Base-by-base conservation (phyloP, 2,113 vertebrate genomes). In the Oncorhynchus masou region DNA sequence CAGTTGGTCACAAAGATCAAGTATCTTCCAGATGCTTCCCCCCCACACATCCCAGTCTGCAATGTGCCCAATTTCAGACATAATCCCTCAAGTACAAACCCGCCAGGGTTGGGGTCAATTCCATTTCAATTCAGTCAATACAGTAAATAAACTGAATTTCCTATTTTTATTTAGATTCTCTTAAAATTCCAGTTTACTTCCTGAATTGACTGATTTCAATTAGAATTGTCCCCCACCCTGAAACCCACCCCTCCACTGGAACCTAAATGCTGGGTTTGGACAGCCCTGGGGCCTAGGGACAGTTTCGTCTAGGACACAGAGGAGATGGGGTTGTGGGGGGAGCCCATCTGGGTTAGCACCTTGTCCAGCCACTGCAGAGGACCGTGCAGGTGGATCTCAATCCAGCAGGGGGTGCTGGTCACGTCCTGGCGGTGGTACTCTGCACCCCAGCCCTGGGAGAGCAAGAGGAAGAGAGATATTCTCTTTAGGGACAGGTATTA, bases 361-460 rank as follows among this genome's bases (percentile, higher is more conserved):
- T 99, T 99, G 94, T 99, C 98, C 93, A 99, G 90, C 98, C 98
- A 99, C 88, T 99, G 97, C 85, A 99, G 94, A 16, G 98, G 98
- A 29, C 97, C 97, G 1, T 99, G 97, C 88, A 99, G 94, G 74
- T 99, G 98, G 78, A 99, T 97, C 93, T 99, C 98, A 80, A 99
- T 99, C 97, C 98, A 99, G 94, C 98, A 99, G 73, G 98, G 97
- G 85, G 98, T 99, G 93, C 98, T 99, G 0, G 98, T 99, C 51
- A 99, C 97, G 85, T 99, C 97, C 87, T 99, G 98, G 59, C 98
- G 96, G 86, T 99, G 98, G 91, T 99, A 99, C 62, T 99, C 98
- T 34, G 98, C 97, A 89, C 98, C 97, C 98, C 98, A 99, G 3
- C 98, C 98, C 98, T 99, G 85, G 8, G 92, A 22, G 92, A 73